phyloP scores from a whole-genome alignment of 2,113 vertebrate species.

The Chaetorhynchus papuensis region DNA sequence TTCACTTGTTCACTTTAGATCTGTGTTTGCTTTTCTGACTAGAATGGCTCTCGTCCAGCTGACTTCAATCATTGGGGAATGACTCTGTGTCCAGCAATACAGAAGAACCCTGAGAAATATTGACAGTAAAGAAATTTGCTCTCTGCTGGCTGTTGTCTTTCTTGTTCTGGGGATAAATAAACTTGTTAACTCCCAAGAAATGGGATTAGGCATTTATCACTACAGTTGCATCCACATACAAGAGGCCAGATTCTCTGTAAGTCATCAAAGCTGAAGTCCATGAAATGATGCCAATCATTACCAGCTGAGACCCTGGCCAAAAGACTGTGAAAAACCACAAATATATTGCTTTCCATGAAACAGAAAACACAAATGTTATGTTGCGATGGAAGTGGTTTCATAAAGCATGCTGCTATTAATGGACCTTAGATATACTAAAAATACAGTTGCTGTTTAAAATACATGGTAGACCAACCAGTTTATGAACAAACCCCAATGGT shows the following conservation, averaged over 20 bases:
- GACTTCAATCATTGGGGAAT: background rate
- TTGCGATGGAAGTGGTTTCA: background rate
- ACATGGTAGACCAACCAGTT: background rate
- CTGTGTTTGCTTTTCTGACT: conserved; percentile 3
- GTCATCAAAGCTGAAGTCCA: conserved; percentile 31
- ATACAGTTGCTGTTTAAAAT: background rate
- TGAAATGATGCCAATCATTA: background rate
- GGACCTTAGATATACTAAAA: background rate
- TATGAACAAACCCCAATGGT: background rate
- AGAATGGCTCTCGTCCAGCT: background rate
- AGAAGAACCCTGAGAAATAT: background rate
- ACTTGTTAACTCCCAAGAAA: conserved; percentile 1
- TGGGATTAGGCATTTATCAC: background rate
- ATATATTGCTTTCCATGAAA: background rate
- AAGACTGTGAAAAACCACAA: background rate
- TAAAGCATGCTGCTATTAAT: background rate
- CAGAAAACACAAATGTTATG: conserved; percentile 4
- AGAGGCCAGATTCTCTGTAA: background rate
- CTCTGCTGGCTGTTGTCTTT: background rate
- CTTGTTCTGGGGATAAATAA: conserved; percentile 17
- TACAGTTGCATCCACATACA: background rate
- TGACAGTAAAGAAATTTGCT: background rate
- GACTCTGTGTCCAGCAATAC: background rate
- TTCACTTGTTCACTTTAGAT: background rate
- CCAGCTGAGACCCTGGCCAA: background rate